These are phyloP conservation scores for Serilophus lunatus DNA, from an alignment of 2,113 vertebrate genomes.

Conservation along the genomic window DNA sequence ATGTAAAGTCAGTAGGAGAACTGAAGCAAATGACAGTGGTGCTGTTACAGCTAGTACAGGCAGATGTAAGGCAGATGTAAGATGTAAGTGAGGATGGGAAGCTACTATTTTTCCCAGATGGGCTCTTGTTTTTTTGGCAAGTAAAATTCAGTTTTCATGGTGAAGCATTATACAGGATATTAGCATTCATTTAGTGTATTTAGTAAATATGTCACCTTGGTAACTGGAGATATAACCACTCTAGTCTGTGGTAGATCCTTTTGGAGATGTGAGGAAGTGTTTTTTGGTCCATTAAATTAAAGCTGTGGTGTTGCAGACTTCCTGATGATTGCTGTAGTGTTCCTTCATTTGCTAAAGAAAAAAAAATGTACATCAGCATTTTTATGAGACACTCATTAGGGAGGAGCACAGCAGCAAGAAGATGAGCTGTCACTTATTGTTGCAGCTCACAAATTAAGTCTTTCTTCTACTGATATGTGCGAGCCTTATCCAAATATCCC, in stretches of 20 bases:
- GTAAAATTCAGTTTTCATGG: neutral
- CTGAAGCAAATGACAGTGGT: neutral
- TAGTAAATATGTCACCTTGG: neutral
- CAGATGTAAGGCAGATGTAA: neutral
- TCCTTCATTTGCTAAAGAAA: neutral
- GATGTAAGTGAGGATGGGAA: neutral
- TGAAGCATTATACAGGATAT: neutral
- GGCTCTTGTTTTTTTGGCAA: neutral
- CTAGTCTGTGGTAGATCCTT: neutral
- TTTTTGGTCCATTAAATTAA: neutral
- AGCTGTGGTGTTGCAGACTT: neutral
- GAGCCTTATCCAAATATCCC: neutral
- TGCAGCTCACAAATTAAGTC: constrained; percentile 6
- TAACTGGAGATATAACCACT: neutral
- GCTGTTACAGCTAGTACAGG: neutral
- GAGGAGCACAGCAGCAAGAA: neutral
- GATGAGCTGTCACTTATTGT: constrained; percentile 15
- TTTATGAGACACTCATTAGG: neutral
- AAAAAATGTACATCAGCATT: neutral
- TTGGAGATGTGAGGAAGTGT: neutral
- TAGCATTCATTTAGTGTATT: neutral
- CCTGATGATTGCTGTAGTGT: neutral
- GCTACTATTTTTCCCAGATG: neutral
- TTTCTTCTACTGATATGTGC: neutral
- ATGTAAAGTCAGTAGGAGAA: neutral